phyloP scores from a whole-genome alignment of 1,140 invertebrate species.

The Euglossa dilemma region DNA sequence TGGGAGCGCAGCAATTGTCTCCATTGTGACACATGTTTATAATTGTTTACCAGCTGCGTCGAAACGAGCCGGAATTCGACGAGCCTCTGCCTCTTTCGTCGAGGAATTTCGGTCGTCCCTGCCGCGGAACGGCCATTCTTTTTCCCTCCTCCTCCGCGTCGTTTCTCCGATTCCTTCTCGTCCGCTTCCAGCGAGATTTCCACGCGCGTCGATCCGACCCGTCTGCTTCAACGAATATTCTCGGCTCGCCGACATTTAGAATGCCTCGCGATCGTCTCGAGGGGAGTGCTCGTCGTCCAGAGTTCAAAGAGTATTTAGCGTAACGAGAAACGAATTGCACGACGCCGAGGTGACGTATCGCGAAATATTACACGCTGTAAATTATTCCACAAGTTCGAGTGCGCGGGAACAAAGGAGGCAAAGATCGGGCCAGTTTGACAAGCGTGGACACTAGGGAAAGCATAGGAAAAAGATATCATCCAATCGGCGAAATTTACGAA shows the following conservation, averaged over 20 bases:
- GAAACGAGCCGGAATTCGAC: constrained; percentile 52
- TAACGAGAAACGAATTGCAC: background rate
- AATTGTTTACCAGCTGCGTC: constrained; percentile 76
- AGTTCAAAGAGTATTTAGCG: background rate
- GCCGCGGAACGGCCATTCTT: background rate
- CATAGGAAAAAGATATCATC: too few relatives aligned
- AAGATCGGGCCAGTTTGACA: background rate
- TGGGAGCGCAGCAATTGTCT: constrained; percentile 78
- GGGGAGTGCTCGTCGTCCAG: background rate
- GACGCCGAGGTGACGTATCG: background rate
- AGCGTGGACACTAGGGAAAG: background rate
- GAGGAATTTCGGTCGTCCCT: background rate
- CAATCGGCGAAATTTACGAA: too few relatives aligned
- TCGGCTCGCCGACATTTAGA: too few relatives aligned
- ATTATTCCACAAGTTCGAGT: background rate
- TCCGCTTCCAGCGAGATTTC: background rate
- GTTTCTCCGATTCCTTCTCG: background rate
- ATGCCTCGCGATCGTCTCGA: too few relatives aligned
- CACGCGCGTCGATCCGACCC: background rate
- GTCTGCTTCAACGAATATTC: too few relatives aligned
- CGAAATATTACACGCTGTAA: background rate
- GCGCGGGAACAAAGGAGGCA: background rate
- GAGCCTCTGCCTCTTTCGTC: constrained; percentile 15
- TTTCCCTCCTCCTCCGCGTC: background rate
- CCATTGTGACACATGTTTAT: constrained; percentile 71